Evolutionary conservation across 2,888 invertebrate species (phyloP).

Genomic region (Mythimna albipuncta): DNA sequence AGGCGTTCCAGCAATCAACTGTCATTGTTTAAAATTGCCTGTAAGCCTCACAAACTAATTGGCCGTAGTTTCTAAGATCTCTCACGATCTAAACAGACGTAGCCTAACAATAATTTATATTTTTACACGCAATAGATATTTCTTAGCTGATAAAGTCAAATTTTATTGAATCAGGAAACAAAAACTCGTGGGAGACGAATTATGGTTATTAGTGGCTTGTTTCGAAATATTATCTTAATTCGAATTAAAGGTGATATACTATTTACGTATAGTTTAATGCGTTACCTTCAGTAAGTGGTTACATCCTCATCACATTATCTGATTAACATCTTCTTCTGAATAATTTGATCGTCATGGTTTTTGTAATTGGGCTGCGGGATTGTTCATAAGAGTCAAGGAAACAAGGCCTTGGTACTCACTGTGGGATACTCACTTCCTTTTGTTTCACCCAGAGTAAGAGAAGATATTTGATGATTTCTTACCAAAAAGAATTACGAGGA

Average conservation of each 20-base stretch:
- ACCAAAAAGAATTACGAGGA: too few species aligned
- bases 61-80: constrained; percentile 49
- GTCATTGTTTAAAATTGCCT: constrained; percentile 59
- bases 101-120: constrained; percentile 64
- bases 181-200: constrained; percentile 76
- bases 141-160: constrained; percentile 68
- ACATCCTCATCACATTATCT: constrained; percentile 30
- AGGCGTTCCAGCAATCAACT: constrained; percentile 32
- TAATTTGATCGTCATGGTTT: too few species aligned
- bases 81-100: constrained; percentile 60
- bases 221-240: constrained; percentile 67
- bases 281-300: constrained; percentile 39
- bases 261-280: constrained; percentile 24
- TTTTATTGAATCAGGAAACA: constrained; percentile 79
- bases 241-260: constrained; percentile 61
- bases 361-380: too few species aligned
- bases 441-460: too few species aligned
- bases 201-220: constrained; percentile 65
- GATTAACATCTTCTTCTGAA: constrained; percentile 14
- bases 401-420: too few species aligned
- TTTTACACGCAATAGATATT: constrained; percentile 70
- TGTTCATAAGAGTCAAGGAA: too few species aligned
- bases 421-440: too few species aligned
- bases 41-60: constrained; percentile 58
- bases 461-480: too few species aligned